Percentiles rank a stretch among this genome's conserved stretches.
phyloP scores from a whole-genome alignment of 2,888 invertebrate species.

The Pollenia amentaria region DNA sequence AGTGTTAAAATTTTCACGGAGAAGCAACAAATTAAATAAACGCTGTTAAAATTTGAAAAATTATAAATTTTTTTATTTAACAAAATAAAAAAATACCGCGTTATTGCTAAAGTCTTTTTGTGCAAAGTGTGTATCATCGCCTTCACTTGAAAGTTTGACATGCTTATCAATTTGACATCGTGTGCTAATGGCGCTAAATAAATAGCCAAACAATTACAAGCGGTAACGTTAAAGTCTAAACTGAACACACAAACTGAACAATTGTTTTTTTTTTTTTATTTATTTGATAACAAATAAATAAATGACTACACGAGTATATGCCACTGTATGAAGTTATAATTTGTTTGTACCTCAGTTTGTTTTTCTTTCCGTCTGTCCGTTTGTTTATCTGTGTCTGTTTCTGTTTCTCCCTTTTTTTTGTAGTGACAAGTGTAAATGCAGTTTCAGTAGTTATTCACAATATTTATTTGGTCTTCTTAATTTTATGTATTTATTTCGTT shows the following conservation, averaged over 20 bases:
- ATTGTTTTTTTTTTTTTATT: constrained; percentile 75
- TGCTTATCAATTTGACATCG: constrained; percentile 77
- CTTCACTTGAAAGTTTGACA: constrained; percentile 65
- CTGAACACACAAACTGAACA: constrained; percentile 65
- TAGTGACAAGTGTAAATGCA: constrained; percentile 5
- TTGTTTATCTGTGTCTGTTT: background rate
- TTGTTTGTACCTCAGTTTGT: background rate
- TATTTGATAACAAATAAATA: constrained; percentile 56
- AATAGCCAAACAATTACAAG: constrained; percentile 77
- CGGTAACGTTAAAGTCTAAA: constrained; percentile 71
- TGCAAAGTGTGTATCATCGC: constrained; percentile 49
- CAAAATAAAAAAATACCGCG: constrained; percentile 7
- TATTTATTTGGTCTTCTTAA: background rate
- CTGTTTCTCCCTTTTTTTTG: background rate
- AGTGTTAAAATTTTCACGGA: constrained; percentile 67
- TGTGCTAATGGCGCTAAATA: constrained; percentile 82
- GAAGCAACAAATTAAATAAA: constrained; percentile 4
- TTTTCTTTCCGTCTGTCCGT: background rate
- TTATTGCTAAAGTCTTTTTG: constrained; percentile 19
- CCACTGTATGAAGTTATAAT: constrained; percentile 7
- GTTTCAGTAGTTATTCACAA: background rate
- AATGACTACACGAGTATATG: constrained; percentile 42
- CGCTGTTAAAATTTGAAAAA: constrained; percentile 9
- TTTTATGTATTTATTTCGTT: constrained; percentile 10
- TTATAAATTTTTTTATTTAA: constrained; percentile 47